These are phyloP conservation scores for Gymnodraco acuticeps DNA, from an alignment of 2,797 vertebrate species.

Conservation along the genomic window DNA sequence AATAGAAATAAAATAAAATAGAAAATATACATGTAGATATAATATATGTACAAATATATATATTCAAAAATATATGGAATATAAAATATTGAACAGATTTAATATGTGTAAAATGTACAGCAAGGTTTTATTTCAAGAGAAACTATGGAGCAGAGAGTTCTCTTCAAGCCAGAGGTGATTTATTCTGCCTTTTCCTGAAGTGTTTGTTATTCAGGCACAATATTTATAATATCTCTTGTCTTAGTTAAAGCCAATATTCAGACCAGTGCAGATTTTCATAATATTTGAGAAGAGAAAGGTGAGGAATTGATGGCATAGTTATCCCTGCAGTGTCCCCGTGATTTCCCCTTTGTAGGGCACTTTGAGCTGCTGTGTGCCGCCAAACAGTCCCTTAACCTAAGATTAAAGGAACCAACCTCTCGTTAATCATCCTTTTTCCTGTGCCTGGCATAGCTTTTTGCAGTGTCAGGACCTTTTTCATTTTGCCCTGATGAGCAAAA, in stretches of 20 bases:
- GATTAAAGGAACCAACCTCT: conserved; percentile 34
- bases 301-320: background rate
- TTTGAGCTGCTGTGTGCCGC: background rate
- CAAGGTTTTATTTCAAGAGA: too few species aligned
- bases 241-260: background rate
- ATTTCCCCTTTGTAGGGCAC: background rate
- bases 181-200: conserved; percentile 31
- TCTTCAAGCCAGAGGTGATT: too few species aligned
- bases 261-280: background rate
- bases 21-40: too few species aligned
- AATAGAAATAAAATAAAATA: too few species aligned
- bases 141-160: too few species aligned
- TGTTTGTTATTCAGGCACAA: background rate
- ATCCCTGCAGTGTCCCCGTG: too few species aligned
- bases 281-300: conserved; percentile 14
- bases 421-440: conserved; percentile 38
- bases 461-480: conserved; percentile 31
- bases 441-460: conserved; percentile 15
- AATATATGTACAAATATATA: too few species aligned
- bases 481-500: conserved; percentile 43
- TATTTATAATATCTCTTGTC: conserved; percentile 4
- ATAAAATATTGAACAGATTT: too few species aligned
- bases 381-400: conserved; percentile 11
- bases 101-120: too few species aligned
- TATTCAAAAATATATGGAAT: too few species aligned